Conservation (phyloP, 1,140 invertebrate species). For the Drosophila takahashii region DNA sequence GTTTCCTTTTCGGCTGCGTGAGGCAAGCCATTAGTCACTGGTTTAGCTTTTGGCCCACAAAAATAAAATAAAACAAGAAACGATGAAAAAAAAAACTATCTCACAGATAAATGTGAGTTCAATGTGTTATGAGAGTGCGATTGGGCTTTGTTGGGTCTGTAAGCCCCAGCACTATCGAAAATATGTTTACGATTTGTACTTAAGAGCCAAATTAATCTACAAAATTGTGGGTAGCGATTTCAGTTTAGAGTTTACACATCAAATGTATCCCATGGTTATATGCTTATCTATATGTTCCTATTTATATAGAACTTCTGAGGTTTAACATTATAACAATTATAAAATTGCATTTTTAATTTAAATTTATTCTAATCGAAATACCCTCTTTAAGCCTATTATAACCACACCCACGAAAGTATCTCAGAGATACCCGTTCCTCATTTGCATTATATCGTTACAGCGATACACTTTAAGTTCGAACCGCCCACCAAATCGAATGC, state of each 20-base stretch:
- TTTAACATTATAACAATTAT: no score
- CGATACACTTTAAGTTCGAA: constrained; percentile 18
- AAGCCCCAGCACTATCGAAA: background rate
- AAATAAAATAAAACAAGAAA: constrained; percentile 7
- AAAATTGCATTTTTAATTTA: no score
- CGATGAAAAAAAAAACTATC: constrained; percentile 12
- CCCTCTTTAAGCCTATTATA: background rate
- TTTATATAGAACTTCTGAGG: no score
- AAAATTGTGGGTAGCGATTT: no score
- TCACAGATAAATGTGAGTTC: constrained; percentile 26
- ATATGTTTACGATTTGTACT: constrained; percentile 1
- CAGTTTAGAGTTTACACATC: no score
- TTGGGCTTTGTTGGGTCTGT: background rate
- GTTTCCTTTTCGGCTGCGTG: constrained; percentile 50
- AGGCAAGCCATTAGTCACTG: constrained; percentile 66
- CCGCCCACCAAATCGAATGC: constrained; percentile 8
- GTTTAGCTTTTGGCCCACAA: constrained; percentile 18
- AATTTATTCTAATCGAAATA: background rate
- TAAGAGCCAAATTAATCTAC: background rate
- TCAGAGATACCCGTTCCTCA: constrained; percentile 6
- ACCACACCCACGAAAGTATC: constrained; percentile 30
- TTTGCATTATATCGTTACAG: constrained; percentile 2
- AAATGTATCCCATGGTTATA: no score
- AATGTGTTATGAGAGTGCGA: constrained; percentile 13
- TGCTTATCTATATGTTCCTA: no score